Evolutionary conservation across 2,113 vertebrate genomes (phyloP), one percentile per base, ranked within the genome.

Genomic region (Oryzias melastigma): DNA sequence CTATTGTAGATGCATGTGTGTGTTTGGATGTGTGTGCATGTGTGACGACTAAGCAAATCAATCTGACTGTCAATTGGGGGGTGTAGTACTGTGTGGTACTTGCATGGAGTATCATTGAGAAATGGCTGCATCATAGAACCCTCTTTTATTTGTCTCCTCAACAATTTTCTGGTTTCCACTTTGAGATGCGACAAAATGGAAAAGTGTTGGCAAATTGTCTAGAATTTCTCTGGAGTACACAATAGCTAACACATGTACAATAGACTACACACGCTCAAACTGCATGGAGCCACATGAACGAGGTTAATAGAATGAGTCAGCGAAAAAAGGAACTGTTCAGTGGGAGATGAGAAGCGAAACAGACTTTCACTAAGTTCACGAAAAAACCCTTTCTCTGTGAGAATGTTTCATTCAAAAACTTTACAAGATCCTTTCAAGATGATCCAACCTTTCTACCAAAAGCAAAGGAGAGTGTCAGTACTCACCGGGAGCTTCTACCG

Each of bases 251-350:
- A 62, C 65, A 86, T 75, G 67, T 47, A 19, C 46, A 18, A 18
- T 40, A 73, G 46, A 7, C 47, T 6, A 59, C 59, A 52, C 70
- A 79, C 73, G 68, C 67, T 20, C 71, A 65, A 59, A 65, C 47
- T 68, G 67, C 77, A 24, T 52, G 14, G 44, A 66, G 55, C 82
- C 71, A 65, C 73, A 63, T 59, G 73, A 78, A 57, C 52, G 62
- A 84, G 65, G 64, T 73, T 78, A 84, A 81, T 71, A 56, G 62
- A 56, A 52, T 83, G 84, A 89, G 75, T 88, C 81, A 88, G 85
- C 81, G 65, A 44, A 64, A 78, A n/a, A 52, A 19, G 35, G 62
- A 67, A 55, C 40, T 17, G 58, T 66, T 77, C 61, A 70, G 74
- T 48, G 43, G 50, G 51, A 77, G 63, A 74, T 25, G 43, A 65